Base-by-base conservation (phyloP, 2,113 vertebrate species). In the Mustela lutreola region DNA sequence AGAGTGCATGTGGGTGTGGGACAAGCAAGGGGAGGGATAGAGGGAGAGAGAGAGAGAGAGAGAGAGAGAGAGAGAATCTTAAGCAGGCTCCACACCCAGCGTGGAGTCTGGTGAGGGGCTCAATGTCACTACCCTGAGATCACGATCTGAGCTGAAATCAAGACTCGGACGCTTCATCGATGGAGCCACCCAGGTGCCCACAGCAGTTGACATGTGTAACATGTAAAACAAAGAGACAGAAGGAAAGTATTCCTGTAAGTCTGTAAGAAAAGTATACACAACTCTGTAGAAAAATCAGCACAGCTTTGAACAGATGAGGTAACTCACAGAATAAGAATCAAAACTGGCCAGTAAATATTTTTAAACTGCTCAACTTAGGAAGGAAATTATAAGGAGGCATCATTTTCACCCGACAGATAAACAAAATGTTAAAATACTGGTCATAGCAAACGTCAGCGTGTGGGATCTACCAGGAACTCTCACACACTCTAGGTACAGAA, bases 351-450 rank as follows among this genome's bases (percentile, higher is more conserved):
- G 5, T 45, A 67, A 33, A 22, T 60, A 84, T 79, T 75, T 81
- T 75, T 58, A 22, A 75, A 86, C 33, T 70, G 73, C 11, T 53
- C 12, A 58, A 15, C 33, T 48, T 92, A 42, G 42, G 42, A 42
- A 42, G 16, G 10, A 53, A 16, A 76, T 90, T 36, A 60, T 4
- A n/a, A 12, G 82, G 10, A 50, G 39, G 31, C 31, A 60, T 73
- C 71, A 31, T 92, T 88, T 62, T 95, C 16, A 75, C 33, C 14
- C 63, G 7, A 73, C 22, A 63, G 91, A 89, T 21, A 85, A 50
- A 36, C 28, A 65, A 31, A 80, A 73, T 50, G 24, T 45, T 42
- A 15, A n/a, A 60, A 92, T 84, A 24, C 5, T 16, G 42, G 11
- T 50, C 22, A 28, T 22, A 31, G n/a, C 42, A n/a, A 65, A 75